These are phyloP conservation scores for Xylophagus ater DNA, from an alignment of 2,888 invertebrate genomes.

Conservation along the genomic window DNA sequence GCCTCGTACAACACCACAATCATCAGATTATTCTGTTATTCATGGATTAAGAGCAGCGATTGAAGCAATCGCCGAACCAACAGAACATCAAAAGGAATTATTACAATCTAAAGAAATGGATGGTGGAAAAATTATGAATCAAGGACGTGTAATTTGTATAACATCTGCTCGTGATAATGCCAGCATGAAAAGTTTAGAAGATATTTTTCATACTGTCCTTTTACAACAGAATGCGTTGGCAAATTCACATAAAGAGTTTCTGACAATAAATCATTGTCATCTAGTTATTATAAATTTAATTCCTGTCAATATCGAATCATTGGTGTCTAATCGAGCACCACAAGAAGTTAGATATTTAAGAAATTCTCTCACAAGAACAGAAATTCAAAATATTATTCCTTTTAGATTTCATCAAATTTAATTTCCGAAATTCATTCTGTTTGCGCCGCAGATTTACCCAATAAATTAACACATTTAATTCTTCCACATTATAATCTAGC, in stretches of 20 bases:
- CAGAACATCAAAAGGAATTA: conserved; percentile 56
- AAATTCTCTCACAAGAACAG: not conserved
- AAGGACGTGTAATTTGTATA: conserved; percentile 79
- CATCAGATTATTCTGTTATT: conserved; percentile 56
- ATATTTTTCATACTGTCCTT: conserved; percentile 73
- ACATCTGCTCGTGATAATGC: conserved; percentile 81
- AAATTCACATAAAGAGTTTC: conserved; percentile 47
- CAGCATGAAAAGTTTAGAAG: conserved; percentile 75
- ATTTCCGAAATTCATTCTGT: conserved; percentile 74
- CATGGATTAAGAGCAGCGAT: conserved; percentile 79
- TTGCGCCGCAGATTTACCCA: conserved; percentile 61
- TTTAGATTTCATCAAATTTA: conserved; percentile 56
- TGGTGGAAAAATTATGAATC: conserved; percentile 28
- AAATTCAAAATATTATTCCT: too few relatives aligned
- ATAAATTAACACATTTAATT: conserved; percentile 62
- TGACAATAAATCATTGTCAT: conserved; percentile 79
- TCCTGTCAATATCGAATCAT: conserved; percentile 67
- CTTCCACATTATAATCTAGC: conserved; percentile 82
- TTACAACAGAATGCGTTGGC: conserved; percentile 69
- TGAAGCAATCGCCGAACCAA: conserved; percentile 71
- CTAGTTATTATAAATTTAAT: conserved; percentile 81
- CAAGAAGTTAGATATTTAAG: conserved; percentile 46
- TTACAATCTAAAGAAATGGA: conserved; percentile 33
- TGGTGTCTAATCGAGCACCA: conserved; percentile 59
- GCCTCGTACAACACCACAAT: conserved; percentile 45